These are phyloP conservation scores for Drosophila gaucha DNA, from an alignment of 2,888 invertebrate genomes.

Conservation along the genomic window DNA sequence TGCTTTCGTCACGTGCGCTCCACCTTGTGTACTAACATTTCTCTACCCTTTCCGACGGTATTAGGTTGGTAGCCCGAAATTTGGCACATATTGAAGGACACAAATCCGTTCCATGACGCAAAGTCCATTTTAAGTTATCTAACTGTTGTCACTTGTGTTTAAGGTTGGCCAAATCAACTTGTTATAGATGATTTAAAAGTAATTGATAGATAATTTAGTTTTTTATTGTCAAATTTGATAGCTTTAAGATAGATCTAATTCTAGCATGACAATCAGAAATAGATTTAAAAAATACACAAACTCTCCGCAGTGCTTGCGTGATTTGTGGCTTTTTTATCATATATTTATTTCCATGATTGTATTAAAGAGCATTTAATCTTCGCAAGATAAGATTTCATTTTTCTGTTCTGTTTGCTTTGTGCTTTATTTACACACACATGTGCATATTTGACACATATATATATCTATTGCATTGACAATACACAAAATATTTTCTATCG, in stretches of 20 bases:
- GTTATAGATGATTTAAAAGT: too few relatives aligned
- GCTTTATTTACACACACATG: conserved; percentile 24
- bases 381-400: conserved; percentile 13
- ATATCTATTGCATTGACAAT: conserved; percentile 32
- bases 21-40: conserved; percentile 13
- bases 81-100: neutral
- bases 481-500: conserved; percentile 65
- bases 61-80: neutral
- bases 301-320: neutral
- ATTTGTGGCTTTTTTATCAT: neutral
- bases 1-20: conserved; percentile 30
- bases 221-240: too few relatives aligned
- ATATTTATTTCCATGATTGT: neutral
- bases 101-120: neutral
- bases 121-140: neutral
- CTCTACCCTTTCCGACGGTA: neutral
- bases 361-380: conserved; percentile 6
- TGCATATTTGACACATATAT: conserved; percentile 23
- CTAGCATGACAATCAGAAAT: too few relatives aligned
- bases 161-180: neutral
- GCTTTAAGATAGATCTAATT: too few relatives aligned
- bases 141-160: neutral
- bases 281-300: too few relatives aligned
- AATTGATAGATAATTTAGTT: too few relatives aligned
- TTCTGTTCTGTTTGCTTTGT: conserved; percentile 37